Evolutionary conservation across 2,888 invertebrate genomes (phyloP).

Genomic region (Eristalinus sepulchralis): DNA sequence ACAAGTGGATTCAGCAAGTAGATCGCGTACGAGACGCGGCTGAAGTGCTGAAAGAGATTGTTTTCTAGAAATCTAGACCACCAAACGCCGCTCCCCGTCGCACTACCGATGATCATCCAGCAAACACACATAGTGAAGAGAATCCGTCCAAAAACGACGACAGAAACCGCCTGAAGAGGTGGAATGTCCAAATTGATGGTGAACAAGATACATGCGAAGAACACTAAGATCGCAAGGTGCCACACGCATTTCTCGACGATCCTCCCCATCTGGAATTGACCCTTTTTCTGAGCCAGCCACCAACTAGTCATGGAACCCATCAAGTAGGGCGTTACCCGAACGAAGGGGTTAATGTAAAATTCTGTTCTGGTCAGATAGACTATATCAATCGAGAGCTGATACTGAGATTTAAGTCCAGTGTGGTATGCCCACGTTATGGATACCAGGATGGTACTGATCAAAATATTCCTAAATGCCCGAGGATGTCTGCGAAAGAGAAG

Average conservation of each 20-base stretch:
- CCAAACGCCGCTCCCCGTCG: slow-evolving; percentile 81
- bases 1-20: slow-evolving; percentile 84
- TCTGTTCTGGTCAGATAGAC: slow-evolving; percentile 79
- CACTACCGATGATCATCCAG: slow-evolving; percentile 83
- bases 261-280: slow-evolving; percentile 74
- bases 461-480: slow-evolving; percentile 73
- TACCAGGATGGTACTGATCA: slow-evolving; percentile 71
- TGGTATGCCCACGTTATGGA: slow-evolving; percentile 77
- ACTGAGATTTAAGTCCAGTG: slow-evolving; percentile 76
- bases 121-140: slow-evolving; percentile 83
- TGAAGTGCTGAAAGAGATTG: slow-evolving; percentile 80
- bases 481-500: slow-evolving; percentile 75
- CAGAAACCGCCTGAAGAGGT: slow-evolving; percentile 80
- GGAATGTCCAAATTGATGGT: slow-evolving; percentile 80
- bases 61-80: slow-evolving; percentile 80
- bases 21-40: slow-evolving; percentile 83
- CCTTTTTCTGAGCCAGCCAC: slow-evolving; percentile 77
- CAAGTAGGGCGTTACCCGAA: slow-evolving; percentile 82
- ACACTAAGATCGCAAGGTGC: slow-evolving; percentile 77
- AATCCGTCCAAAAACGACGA: slow-evolving; percentile 82
- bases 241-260: slow-evolving; percentile 76
- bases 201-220: slow-evolving; percentile 79
- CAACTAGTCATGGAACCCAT: slow-evolving; percentile 82
- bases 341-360: slow-evolving; percentile 82
- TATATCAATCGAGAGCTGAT: slow-evolving; percentile 79